Percentiles rank a stretch among this genome's conserved stretches.
Evolutionary conservation across 2,888 invertebrate species (phyloP).

Genomic region (Cyrtodaria siliqua): DNA sequence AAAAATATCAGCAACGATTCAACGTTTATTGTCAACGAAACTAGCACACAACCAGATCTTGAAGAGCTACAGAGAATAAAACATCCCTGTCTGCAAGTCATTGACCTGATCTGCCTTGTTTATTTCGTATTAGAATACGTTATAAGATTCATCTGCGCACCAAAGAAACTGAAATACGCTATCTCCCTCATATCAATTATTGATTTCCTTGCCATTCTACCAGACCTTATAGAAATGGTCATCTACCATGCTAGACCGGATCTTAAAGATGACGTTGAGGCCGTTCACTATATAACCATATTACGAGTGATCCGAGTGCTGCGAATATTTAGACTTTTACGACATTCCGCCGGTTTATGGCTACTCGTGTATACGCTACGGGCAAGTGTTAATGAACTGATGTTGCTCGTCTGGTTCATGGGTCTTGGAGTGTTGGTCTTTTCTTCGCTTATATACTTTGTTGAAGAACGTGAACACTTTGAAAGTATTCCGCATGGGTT

Average conservation of each 20-base stretch:
- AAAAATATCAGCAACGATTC: neutral
- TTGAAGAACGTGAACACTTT: constrained; percentile 75
- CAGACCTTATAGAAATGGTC: constrained; percentile 76
- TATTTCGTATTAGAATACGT: constrained; percentile 66
- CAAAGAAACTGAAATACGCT: constrained; percentile 47
- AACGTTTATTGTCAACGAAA: neutral
- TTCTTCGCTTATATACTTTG: too few relatives aligned
- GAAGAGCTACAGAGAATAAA: constrained; percentile 11
- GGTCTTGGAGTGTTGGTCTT: constrained; percentile 80
- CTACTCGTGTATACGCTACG: constrained; percentile 81
- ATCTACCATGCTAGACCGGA: constrained; percentile 62
- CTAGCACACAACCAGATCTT: too few relatives aligned
- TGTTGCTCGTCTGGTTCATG: constrained; percentile 80
- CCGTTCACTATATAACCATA: constrained; percentile 70
- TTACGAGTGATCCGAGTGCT: constrained; percentile 77
- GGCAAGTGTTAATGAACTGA: constrained; percentile 79
- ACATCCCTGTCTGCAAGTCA: constrained; percentile 58
- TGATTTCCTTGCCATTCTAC: constrained; percentile 70
- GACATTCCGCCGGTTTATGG: constrained; percentile 80
- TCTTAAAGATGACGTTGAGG: constrained; percentile 36
- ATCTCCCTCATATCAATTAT: constrained; percentile 63
- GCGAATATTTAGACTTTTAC: constrained; percentile 79
- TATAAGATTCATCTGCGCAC: constrained; percentile 45
- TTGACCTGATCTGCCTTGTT: constrained; percentile 59
- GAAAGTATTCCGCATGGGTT: too few relatives aligned